Evolutionary conservation across 2,113 vertebrate species (phyloP), one percentile per base, ranked within the genome.

Genomic region (Daphoenositta chrysoptera): DNA sequence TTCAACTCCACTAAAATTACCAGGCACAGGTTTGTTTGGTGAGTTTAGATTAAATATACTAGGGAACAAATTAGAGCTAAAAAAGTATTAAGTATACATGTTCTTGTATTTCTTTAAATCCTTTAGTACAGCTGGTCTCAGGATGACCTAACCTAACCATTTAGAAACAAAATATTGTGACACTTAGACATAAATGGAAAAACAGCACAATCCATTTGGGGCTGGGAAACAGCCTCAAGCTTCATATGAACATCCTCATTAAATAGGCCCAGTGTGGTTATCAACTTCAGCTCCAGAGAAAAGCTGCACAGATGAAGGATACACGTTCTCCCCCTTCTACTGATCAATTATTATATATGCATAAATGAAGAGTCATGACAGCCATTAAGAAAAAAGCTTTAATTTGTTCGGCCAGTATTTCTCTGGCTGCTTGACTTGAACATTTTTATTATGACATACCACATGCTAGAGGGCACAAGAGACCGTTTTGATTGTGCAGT

Each of bases 151-250:
- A 93, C 30, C 66, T 86, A 77, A 61, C 45, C 18, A 1, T 90
- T 93, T 83, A 80, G 87, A 90, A 95, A 96, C 66, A 93, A 83
- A 94, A 96, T 96, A 91, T 70, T 93, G 84, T 95, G 89, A 91
- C 57, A 77, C 39, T 93, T 87, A 50, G 33, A 58, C n/a, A 70
- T n/a, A 50, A 57, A 85, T 56, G 90, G 84, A 95, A 96, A 96
- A 96, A 50, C 42, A 83, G 66, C 70, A 86, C 54, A 61, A 71
- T 91, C 78, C 45, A 16, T 87, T 70, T 40, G 42, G 50, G 66
- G 24, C 16, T 95, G 82, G 68, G 50, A 60, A 90, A 42, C 2
- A 6, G 56, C 57, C 57, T 48, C 79, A 80, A 71, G 18, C 13
- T 94, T 90, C 48, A 42, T 51, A 65, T 37, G 75, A 94, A 83